phyloP scores from a whole-genome alignment of 2,113 vertebrate species.

The Phoxinus phoxinus region DNA sequence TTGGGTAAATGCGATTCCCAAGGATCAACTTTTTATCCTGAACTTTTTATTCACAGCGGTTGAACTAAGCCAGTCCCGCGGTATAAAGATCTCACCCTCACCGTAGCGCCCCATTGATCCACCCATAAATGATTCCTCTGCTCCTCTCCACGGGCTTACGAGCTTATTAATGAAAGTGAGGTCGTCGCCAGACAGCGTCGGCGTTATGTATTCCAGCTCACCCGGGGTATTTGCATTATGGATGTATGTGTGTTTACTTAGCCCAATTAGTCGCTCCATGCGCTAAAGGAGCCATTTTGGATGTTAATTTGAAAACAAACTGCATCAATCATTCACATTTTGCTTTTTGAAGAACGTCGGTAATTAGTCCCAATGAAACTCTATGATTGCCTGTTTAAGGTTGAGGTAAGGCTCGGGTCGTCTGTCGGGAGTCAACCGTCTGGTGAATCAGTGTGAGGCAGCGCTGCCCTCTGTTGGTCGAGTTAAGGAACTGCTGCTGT shows the following conservation, averaged over 20 bases:
- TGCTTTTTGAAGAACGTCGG: constrained; percentile 71
- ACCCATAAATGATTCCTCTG: constrained; percentile 68
- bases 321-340: constrained; percentile 75
- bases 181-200: constrained; percentile 37
- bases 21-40: constrained; percentile 65
- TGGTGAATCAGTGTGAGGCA: constrained; percentile 44
- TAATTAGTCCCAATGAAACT: constrained; percentile 80
- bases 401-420: constrained; percentile 45
- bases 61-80: constrained; percentile 63
- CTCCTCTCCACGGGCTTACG: constrained; percentile 66
- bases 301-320: constrained; percentile 66
- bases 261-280: constrained; percentile 58
- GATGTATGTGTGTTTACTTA: constrained; percentile 58
- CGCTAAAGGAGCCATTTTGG: constrained; percentile 59
- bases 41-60: constrained; percentile 58
- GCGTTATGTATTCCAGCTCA: constrained; percentile 39
- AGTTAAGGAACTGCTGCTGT: background rate
- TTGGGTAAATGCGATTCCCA: constrained; percentile 42
- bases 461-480: constrained; percentile 72
- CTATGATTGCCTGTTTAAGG: constrained; percentile 32
- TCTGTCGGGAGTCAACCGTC: background rate
- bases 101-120: constrained; percentile 63
- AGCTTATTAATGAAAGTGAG: constrained; percentile 62
- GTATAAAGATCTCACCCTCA: constrained; percentile 59
- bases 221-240: constrained; percentile 52